Evolutionary conservation across 2,888 invertebrate genomes (phyloP), one percentile per base, ranked within the genome.

Genomic region (Harpalus rubripes): DNA sequence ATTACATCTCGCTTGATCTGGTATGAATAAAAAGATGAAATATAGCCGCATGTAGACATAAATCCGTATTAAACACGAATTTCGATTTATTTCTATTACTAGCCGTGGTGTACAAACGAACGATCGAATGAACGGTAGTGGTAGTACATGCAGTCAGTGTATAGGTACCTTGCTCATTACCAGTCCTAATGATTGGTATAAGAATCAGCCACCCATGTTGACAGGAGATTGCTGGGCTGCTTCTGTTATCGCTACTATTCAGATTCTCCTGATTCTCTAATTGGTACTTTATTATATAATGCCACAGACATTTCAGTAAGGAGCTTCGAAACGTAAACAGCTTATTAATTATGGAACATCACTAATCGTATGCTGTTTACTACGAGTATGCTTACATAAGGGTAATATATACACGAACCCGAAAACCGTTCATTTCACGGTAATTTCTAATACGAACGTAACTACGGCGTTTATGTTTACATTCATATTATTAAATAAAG

Each of bases 131-230:
- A 78, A 78, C 56, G 22, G 78, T 32, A 78, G 26, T 22, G 56
- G 78, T 78, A 58, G 78, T 41, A 32, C 78, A 58, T 56, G 18
- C 52, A 56, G 44, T 56, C 52, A 56, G 52, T 76, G 76, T 58
- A 12, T 44, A n/a, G n/a, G n/a, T n/a, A 44, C 18, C 12, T 12
- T 78, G 56, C 58, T 78, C 78, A 56, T 78, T 78, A 78, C 78
- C 15, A 56, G n/a, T 58, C 32, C 18, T 78, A 78, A 78, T 58
- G 78, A 78, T 78, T 56, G 56, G 26, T 58, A 78, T 58, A 78
- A 26, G 78, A 78, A 78, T 78, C 32, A 78, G 56, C 78, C 78
- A 78, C 78, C 78, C 78, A 78, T 56, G 78, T 78, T 78, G 78
- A 78, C 58, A 58, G 78, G 56, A 78, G 26, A 78, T 56, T 56